Evolutionary conservation across 2,797 vertebrate genomes (phyloP), one percentile per base, ranked within the genome.

Genomic region (Cyprinella venusta): DNA sequence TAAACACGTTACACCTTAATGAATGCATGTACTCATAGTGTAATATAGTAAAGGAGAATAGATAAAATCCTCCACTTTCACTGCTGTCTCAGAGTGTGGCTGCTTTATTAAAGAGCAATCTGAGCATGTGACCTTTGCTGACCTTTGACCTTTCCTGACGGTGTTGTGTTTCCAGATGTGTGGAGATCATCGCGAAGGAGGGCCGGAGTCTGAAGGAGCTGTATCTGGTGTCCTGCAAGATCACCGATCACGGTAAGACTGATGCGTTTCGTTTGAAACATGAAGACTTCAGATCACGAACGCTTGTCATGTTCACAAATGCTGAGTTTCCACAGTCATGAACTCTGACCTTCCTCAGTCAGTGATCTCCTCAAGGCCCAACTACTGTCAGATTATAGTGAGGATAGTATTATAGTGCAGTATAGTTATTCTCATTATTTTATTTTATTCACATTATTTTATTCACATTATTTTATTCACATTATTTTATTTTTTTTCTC

Each of bases 181-280:
- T 99, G 91, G 98, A 99, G 92, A 97, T 99, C 92, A 98, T 99
- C 79, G 98, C 98, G 91, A 98, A 97, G 94, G 98, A 99, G 93
- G 98, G 98, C 50, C 93, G 92, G 81, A 98, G 96, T 86, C 94
- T 99, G 87, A 99, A 97, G 93, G 98, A 99, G 91, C 95, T 99
- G 45, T 99, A 99, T 88, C 95, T 99, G 78, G 98, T 99, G 86
- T 99, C 98, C 84, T 99, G 98, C 94, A 99, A 99, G 94, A 98
- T 99, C 94, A 99, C 98, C 70, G 98, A 99, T 91, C 95, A 97
- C 89, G 98, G 98, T 99, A 97, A 88, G 94, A 94, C 87, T n/a
- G 7, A 67, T 36, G 30, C 24, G 19, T 79, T 72, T 21, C 1
- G 48, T 74, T 52, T 50, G 7, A 3, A 50, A 9, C 45, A 33